Percentiles rank a stretch among this genome's conserved stretches.
phyloP scores from a whole-genome alignment of 23 tunicate genomes.

The Styela clava region DNA sequence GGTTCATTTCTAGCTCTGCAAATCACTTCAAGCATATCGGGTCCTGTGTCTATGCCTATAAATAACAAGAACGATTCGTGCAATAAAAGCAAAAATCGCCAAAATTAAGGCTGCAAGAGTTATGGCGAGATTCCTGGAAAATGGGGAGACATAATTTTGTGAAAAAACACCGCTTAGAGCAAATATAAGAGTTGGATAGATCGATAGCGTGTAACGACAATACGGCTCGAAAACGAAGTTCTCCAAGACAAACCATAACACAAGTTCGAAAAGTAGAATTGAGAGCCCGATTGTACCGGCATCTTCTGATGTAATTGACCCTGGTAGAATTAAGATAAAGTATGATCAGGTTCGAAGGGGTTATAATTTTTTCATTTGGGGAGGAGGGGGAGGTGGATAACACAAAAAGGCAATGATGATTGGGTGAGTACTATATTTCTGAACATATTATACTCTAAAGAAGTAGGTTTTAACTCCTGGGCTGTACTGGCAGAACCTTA shows the following conservation, averaged over 20 bases:
- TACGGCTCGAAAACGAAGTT: slow-evolving; percentile 60
- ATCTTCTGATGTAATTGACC: slow-evolving; percentile 30
- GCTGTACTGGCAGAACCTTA: background rate
- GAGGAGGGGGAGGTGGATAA: background rate
- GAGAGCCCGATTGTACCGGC: slow-evolving; percentile 38
- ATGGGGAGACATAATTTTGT: slow-evolving; percentile 16
- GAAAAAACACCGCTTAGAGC: slow-evolving; percentile 49
- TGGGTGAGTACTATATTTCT: background rate
- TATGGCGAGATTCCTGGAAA: background rate
- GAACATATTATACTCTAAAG: no score
- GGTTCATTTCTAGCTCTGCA: background rate
- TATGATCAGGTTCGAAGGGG: background rate
- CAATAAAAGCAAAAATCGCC: background rate
- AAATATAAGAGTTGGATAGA: slow-evolving; percentile 59
- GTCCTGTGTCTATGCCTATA: background rate
- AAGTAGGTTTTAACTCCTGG: no score
- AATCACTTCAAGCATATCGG: background rate
- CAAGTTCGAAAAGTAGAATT: slow-evolving; percentile 35
- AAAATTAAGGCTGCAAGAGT: background rate
- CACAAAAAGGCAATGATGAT: background rate
- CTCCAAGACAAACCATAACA: slow-evolving; percentile 61
- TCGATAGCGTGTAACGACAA: slow-evolving; percentile 63
- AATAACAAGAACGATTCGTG: slow-evolving; percentile 7
- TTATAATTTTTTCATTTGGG: background rate
- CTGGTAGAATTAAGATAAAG: slow-evolving; percentile 14